Base-by-base conservation (phyloP, 1,140 invertebrate species). In the Heliconius nattereri region DNA sequence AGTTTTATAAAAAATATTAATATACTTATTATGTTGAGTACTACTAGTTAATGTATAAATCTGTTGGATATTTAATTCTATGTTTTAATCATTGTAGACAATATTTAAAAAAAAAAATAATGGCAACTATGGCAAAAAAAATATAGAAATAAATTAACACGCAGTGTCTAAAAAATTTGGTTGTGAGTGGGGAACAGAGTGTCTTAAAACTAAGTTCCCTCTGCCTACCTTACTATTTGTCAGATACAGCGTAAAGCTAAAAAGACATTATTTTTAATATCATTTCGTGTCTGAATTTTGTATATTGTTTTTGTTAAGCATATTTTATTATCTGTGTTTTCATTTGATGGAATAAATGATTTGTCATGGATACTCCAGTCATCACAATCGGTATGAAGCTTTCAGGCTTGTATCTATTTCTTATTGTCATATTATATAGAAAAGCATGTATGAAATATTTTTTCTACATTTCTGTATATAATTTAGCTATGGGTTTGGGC, bases 381-480 rank as follows among this genome's bases (percentile, higher is more conserved):
- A 86, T 94, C 92, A 94, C 92, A 94, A 94, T 94, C 92, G 85
- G 77, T 90, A 88, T 85, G 89, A 91, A 91, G 92, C 92, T 94
- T 94, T 94, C 91, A 93, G 84, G 89, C 89, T 86, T 83, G 83
- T 78, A 23, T 79, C 37, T 52, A 32, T 26, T 76, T 73, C 40
- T 66, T 26, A 23, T 29, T 66, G 60, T 23, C 60, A 32, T 40
- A 20, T 23, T 78, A 37, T 72, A 45, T 79, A 23, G 73, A 80
- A 85, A 91, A 91, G 91, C 91, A 92, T 93, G 91, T 92, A 91
- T 91, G 89, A 88, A 90, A 87, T 89, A 85, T 76, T 82, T 74
- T 23, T 82, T 66, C 9, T 66, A 66, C 37, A 66, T 75, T 70
- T 49, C 66, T 78, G 72, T 74, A 74, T 37, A 40, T 75, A 74